Evolutionary conservation across 2,888 invertebrate species (phyloP), one percentile per base, ranked within the genome.

Genomic region (Drosophila sordidula): DNA sequence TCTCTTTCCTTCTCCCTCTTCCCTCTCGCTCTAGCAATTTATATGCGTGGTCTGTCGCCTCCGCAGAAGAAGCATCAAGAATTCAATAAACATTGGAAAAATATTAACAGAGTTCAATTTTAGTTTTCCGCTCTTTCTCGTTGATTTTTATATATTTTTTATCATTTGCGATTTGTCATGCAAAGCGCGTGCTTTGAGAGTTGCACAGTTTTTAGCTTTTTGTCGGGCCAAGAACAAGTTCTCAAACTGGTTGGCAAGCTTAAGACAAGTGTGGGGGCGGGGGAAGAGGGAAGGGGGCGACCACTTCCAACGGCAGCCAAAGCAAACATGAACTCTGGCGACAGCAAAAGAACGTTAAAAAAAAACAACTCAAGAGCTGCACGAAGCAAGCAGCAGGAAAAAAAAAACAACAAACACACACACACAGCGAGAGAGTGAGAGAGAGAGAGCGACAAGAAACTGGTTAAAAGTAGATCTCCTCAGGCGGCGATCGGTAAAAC

Each of bases 401-500:
- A 18, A 18, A 56, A 41, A 51, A 66, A 34, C 18, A 32, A 49
- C 34, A 63, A 45, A 64, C 55, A 12, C 56, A 32, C 54, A 49
- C 49, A 62, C n/a, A n/a, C n/a, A n/a, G n/a, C n/a, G 45, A 29
- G 8, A 29, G 2, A 3, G 12, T 12, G 12, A 4, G 4, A 12
- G 12, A 12, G 12, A 34, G 12, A 34, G 49, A 54, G 39, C 36
- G 34, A 46, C 34, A 39, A 54, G 59, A 82, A 85, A 85, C 85
- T 82, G 85, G 85, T 89, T 85, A 86, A 86, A 86, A 73, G 88
- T 85, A 72, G 85, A 89, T 72, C 84, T 77, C 39, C 68, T 34
- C 63, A 61, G 66, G 65, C 58, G 61, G 61, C 47, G 44, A 70
- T 66, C 70, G 71, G 67, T 67, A 46, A 63, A 80, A 83, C 78